These are phyloP conservation scores for Thermophis baileyi DNA, from an alignment of 2,113 vertebrate genomes.

Conservation along the genomic window DNA sequence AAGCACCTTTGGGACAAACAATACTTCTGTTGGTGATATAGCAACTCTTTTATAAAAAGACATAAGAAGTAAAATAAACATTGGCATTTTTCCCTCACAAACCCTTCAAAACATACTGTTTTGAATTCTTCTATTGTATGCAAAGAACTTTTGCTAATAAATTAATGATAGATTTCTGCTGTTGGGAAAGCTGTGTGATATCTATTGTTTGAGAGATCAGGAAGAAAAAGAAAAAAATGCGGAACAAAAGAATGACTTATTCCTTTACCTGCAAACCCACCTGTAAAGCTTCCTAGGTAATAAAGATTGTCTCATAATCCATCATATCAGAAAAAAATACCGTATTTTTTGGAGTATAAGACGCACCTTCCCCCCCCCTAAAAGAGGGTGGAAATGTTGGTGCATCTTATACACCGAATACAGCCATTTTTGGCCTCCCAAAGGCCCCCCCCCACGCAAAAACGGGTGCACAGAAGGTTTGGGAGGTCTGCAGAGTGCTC, in stretches of 20 bases:
- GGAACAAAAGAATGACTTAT: background rate
- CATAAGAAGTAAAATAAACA: background rate
- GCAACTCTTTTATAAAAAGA: background rate
- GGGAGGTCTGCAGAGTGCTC: no score
- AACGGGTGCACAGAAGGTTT: no score
- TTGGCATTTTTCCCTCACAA: background rate
- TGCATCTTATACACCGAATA: no score
- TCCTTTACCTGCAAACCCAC: conserved; percentile 1
- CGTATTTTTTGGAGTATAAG: no score
- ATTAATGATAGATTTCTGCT: background rate
- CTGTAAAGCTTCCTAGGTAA: conserved; percentile 12
- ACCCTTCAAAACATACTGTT: background rate
- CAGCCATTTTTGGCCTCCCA: no score
- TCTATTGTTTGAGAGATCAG: background rate
- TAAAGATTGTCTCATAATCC: conserved; percentile 22
- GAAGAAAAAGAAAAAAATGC: background rate
- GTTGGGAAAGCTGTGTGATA: background rate
- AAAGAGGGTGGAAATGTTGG: no score
- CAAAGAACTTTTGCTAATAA: background rate
- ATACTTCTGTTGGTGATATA: no score
- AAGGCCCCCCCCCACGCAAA: no score
- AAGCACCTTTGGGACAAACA: no score
- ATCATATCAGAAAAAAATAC: conserved; percentile 4
- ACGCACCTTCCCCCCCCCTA: no score
- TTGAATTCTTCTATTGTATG: background rate